Conservation (phyloP, 1,140 invertebrate genomes). For the Thrips palmi region DNA sequence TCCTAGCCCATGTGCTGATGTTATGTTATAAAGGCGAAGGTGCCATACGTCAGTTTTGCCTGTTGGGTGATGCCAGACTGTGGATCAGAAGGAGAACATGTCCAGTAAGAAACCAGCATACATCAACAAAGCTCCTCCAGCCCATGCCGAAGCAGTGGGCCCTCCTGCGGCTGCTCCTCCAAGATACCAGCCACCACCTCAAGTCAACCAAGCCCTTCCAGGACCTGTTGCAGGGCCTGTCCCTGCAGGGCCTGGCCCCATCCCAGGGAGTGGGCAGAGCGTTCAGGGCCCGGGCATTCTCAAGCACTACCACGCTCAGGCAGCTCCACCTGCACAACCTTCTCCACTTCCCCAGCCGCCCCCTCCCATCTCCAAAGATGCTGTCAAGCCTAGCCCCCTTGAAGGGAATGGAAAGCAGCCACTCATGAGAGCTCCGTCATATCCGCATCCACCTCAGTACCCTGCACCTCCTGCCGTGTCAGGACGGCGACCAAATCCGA, state of each 20-base stretch:
- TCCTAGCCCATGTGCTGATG: no score
- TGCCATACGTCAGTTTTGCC: no score
- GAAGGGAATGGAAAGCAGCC: no score
- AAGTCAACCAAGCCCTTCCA: neutral
- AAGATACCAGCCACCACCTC: constrained; percentile 11
- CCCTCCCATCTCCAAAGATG: constrained; percentile 1
- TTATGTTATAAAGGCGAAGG: no score
- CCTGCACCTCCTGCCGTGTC: constrained; percentile 6
- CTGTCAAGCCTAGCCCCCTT: constrained; percentile 2
- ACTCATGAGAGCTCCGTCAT: no score
- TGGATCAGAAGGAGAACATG: constrained; percentile 6
- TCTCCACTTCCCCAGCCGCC: constrained; percentile 5
- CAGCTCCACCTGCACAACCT: neutral
- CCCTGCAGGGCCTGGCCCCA: constrained; percentile 4
- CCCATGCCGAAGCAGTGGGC: constrained; percentile 2
- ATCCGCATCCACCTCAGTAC: constrained; percentile 9
- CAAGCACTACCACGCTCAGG: neutral
- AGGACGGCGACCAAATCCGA: constrained; percentile 2
- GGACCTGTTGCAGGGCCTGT: neutral
- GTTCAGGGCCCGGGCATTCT: no score
- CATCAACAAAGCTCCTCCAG: constrained; percentile 3
- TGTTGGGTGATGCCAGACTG: no score
- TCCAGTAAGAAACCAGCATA: constrained; percentile 11
- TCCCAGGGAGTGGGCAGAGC: no score
- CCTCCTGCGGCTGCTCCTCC: no score